Evolutionary conservation across 2,888 invertebrate species (phyloP), one percentile per base, ranked within the genome.

Genomic region (Choristoneura rosaceana): DNA sequence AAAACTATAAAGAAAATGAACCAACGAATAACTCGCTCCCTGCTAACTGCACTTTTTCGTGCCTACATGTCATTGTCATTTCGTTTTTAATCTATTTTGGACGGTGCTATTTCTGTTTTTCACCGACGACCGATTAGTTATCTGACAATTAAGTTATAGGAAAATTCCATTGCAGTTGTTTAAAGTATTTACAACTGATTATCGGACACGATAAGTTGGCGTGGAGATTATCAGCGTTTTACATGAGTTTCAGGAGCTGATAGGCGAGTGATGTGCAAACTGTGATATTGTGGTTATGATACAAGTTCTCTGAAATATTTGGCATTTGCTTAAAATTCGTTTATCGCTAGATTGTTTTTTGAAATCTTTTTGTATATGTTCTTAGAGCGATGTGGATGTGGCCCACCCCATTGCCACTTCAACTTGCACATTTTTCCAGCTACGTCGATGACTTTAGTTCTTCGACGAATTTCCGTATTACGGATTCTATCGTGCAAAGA

Each of bases 131-230:
- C 25, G 43, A 43, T 50, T 50, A 64, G 10, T 5, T 50, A 64
- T 50, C 34, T 64, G n/a, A 33, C 0, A 50, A 34, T 50, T 33
- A 55, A 55, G 7, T 7, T 33, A 34, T 64, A 15, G 50, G 64
- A 34, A 64, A 64, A 50, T 64, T 64, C 64, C 64, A 61, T 10
- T 50, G 64, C 43, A 55, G 3, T 64, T 61, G 41, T 61, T 50
- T 2, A 50, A 50, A 33, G 34, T 64, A 38, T 64, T 64, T 50
- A 64, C n/a, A 25, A 64, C 34, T 64, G 50, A 64, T 64, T 64
- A 64, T 50, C 64, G 50, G 43, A 1, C 4, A 17, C 14, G 34
- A 59, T 59, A 59, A 34, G n/a, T n/a, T n/a, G 14, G 3, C 3
- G 5, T 17, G 25, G 14, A 43, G 15, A 62, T 7, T 14, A 45